Evolutionary conservation across 1,140 invertebrate genomes (phyloP), one percentile per base, ranked within the genome.

Genomic region (Centruroides sculpturatus): DNA sequence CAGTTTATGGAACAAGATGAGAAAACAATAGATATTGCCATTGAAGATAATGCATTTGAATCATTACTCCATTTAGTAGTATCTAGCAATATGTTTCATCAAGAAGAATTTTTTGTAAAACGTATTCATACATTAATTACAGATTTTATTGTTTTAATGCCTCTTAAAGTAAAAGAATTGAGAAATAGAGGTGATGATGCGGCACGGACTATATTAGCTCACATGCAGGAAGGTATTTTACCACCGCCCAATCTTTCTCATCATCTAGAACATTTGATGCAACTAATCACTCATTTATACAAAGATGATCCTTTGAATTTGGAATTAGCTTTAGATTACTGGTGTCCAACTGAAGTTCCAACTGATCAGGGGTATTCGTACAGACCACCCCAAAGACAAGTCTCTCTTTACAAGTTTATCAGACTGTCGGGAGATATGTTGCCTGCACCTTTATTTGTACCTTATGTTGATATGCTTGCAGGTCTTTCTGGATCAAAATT

Each of bases 131-230:
- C 81, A 10, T 71, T 97, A 3, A 79, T 97, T 53, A 91, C 89
- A 1, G 92, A 97, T 72, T 95, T 98, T 66, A 92, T 97, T 58
- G 82, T 89, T 55, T 78, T 88, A 47, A 91, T 96, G 89, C 92
- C 93, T 47, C 77, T 91, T 47, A 95, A 95, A 76, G 82, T 78
- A 0, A 88, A 87, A 72, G 88, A 89, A 70, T 73, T 92, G 53
- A 75, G 86, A 52, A 85, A 84, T 66, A 79, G 86, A 66, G 91
- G 90, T 0, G 92, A 96, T 72, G 92, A 97, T 74, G 83, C 85
- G 1, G 87, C 89, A 23, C 80, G 89, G 62, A 85, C 89, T 23
- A 82, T 87, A 51, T 80, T 87, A 62, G 83, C 85, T 59, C 91
- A 91, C 69, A 66, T 73, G 52, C 70, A 78, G 64, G 87, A 93